Base-by-base conservation (phyloP, 2,888 invertebrate genomes). In the Homarus gammarus region DNA sequence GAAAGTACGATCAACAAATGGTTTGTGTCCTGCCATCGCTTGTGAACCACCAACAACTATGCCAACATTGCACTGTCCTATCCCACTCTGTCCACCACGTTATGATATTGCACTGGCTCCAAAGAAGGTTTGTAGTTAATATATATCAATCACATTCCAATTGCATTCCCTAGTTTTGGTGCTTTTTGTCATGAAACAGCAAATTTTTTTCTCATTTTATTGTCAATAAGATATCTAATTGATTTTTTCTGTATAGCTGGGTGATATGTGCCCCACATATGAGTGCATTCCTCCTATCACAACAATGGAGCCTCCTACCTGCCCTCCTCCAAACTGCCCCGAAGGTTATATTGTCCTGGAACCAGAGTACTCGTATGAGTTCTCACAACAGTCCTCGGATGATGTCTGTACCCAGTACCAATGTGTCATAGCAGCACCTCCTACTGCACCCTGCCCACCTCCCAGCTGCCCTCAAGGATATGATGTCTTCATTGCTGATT, bases 41-140 rank as follows among this genome's bases (percentile, higher is more conserved):
- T 92, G 92, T 75, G 84, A 90, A 40, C 87, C 89, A 0, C 92
- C 92, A n/a, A 27, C 51, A 2, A 51, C 87, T 33, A 90, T 89
- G 18, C 84, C 87, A 3, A 78, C 86, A 15, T 70, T 84, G 61
- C 90, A 85, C 0, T 95, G 95, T 92, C 94, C 95, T 0, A 93
- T 94, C 10, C 94, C 95, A 1, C 92, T 93, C 15, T 97, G 97
- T 92, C 96, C 96, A 0, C 94, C 94, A 0, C 95, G 95, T 0
- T 96, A 96, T 93, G 94, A 94, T 10, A 89, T 92, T 64, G 61
- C 85, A 22, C 73, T 90, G 56, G 49, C 79, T 22, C 87, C 86
- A 1, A 89, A 84, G 40, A 84, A 92, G 86, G 92, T 92, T 6
- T 73, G 89, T 64, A 5, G 8, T n/a, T 15, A n/a, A n/a, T n/a